Conservation (phyloP, 2,888 invertebrate genomes). For the Lithophane leautieri region DNA sequence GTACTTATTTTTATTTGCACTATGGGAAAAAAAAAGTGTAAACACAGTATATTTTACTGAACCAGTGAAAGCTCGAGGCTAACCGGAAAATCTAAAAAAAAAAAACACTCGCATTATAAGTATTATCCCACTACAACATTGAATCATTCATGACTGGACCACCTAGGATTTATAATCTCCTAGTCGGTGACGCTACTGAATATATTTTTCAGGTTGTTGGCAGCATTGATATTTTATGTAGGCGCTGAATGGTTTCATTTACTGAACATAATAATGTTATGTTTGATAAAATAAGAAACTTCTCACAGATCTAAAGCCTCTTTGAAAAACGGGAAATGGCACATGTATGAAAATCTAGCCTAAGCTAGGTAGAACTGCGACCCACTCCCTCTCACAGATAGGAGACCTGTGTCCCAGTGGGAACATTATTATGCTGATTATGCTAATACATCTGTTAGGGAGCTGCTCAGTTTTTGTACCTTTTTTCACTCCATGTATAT, state of each 20-base stretch:
- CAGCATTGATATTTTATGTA: slow-evolving; percentile 63
- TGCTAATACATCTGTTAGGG: neutral
- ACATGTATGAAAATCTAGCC: neutral
- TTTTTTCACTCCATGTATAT: neutral
- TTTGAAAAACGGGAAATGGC: neutral
- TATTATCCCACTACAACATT: slow-evolving; percentile 30
- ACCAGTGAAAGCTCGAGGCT: slow-evolving; percentile 5
- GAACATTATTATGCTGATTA: too few species aligned
- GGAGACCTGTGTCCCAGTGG: too few species aligned
- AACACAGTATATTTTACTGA: neutral
- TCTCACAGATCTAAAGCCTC: neutral
- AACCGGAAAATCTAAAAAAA: slow-evolving; percentile 10
- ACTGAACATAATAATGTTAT: neutral
- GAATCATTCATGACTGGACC: slow-evolving; percentile 49
- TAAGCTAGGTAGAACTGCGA: neutral
- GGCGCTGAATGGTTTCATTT: slow-evolving; percentile 40
- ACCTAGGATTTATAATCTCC: slow-evolving; percentile 59
- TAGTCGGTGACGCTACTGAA: slow-evolving; percentile 73
- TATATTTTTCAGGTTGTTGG: slow-evolving; percentile 75
- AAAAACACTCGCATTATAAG: neutral
- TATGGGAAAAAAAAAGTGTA: neutral
- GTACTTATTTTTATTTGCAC: too few species aligned
- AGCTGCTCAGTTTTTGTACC: neutral
- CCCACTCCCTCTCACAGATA: too few species aligned
- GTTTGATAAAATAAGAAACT: neutral